phyloP scores from a whole-genome alignment of 2,113 vertebrate species.

The Tyrannus savana region DNA sequence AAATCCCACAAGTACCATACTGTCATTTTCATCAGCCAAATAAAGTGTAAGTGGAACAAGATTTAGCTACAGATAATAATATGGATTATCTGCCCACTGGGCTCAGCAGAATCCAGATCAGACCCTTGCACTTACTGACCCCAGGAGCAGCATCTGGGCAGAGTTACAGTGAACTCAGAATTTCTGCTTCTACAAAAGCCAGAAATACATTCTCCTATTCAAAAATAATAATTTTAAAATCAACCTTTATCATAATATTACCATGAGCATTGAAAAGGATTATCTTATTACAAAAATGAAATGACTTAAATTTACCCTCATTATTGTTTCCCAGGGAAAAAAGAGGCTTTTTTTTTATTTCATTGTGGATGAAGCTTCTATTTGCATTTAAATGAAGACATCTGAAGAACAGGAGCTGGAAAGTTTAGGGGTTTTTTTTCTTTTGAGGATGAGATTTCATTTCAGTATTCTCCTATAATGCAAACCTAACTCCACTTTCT shows the following conservation, averaged over 20 bases:
- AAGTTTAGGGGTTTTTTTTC: not conserved
- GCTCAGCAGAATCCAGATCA: not conserved
- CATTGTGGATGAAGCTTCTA: constrained; percentile 23
- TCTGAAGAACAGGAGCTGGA: constrained; percentile 43
- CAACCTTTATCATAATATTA: constrained; percentile 26
- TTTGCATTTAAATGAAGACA: constrained; percentile 71
- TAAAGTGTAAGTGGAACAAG: not conserved
- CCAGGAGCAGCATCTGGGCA: not conserved
- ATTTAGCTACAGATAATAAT: not conserved
- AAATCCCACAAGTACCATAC: not conserved
- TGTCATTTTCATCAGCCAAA: not conserved
- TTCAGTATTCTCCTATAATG: not conserved
- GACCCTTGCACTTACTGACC: not conserved
- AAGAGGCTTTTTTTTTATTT: not conserved
- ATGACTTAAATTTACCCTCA: constrained; percentile 35
- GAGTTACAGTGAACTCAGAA: not conserved
- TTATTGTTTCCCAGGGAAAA: constrained; percentile 43
- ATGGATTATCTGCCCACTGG: not conserved
- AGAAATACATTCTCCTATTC: not conserved
- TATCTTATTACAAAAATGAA: constrained; percentile 43
- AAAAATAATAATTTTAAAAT: constrained; percentile 59
- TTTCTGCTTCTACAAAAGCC: not conserved
- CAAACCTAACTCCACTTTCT: not conserved
- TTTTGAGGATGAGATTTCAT: constrained; percentile 35
- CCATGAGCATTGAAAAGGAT: not conserved